phyloP scores from a whole-genome alignment of 2,113 vertebrate genomes.

The Chlorodrepanis virens region DNA sequence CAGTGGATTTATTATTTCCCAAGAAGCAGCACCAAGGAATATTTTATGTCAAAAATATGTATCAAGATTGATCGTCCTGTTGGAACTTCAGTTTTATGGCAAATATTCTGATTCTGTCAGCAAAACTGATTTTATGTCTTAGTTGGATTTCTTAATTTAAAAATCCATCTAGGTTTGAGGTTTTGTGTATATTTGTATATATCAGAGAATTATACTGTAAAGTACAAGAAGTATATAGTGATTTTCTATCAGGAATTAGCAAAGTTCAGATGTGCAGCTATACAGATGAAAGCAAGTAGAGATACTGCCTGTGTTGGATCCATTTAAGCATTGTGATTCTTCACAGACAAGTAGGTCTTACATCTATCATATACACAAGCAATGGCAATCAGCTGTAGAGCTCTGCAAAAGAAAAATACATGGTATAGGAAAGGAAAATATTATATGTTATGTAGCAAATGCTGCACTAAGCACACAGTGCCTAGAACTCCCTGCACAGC shows the following conservation, averaged over 20 bases:
- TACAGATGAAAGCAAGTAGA: not conserved
- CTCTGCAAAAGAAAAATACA: not conserved
- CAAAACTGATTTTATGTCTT: not conserved
- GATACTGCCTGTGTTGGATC: not conserved
- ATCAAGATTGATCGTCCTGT: conserved; percentile 8
- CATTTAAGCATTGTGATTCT: not conserved
- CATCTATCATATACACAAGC: not conserved
- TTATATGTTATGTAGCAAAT: not conserved
- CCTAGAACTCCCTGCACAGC: not conserved
- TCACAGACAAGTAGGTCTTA: not conserved
- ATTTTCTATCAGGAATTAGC: not conserved
- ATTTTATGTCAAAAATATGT: conserved; percentile 45
- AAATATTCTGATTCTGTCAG: conserved; percentile 16
- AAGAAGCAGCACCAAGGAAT: conserved; percentile 18
- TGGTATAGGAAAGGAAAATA: not conserved
- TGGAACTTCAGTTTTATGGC: not conserved
- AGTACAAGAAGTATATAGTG: not conserved
- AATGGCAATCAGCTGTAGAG: not conserved
- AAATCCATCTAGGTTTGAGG: not conserved
- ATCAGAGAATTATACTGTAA: not conserved
- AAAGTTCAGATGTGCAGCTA: not conserved
- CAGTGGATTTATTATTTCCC: conserved; percentile 52
- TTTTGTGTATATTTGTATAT: not conserved
- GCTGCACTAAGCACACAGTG: not conserved
- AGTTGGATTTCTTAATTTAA: not conserved